Base-by-base conservation (phyloP, 2,113 vertebrate species). In the Coturnix japonica region DNA sequence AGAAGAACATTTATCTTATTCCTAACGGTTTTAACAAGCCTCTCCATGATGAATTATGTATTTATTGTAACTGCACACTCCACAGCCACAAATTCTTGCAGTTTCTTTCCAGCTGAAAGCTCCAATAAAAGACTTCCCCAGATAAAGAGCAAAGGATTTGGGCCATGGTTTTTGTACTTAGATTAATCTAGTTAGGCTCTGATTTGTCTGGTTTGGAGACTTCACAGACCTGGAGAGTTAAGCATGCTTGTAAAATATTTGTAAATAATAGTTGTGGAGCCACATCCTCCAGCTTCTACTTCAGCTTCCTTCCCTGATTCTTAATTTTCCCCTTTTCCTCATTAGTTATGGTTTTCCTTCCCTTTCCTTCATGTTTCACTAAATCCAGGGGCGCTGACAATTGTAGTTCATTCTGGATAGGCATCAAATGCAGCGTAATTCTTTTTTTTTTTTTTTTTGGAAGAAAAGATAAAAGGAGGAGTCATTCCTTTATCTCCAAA, bases 1-100 rank as follows among this genome's bases (percentile, higher is more conserved):
- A 88, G 86, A 95, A 81, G 94, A 82, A 86, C 85, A 75, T 95
- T 91, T 94, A 87, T 95, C 92, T 96, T 91, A 78, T 86, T 78
- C 88, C 80, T 83, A 95, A 83, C 73, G 2, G 92, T 91, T 95
- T 87, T 94, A 94, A 87, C 91, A 85, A 95, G 93, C 85, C 43
- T 93, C 85, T 93, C 73, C 85, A 2, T 72, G 88, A 94, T 94
- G 95, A 93, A 94, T 95, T 96, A 87, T 93, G 26, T 93, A 90
- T 95, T 95, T 94, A 83, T 88, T 86, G 73, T 85, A 94, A 51
- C 85, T 90, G 85, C 93, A 65, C 5, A 11, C 87, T 93, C 47
- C 80, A 60, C 60, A 37, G 88, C 76, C 70, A 75, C 95, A 86
- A 81, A 93, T 95, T 95, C 90, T 94, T 81, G 37, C 85, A 67